Conservation (phyloP, 2,113 vertebrate species). For the Grantiella picta region DNA sequence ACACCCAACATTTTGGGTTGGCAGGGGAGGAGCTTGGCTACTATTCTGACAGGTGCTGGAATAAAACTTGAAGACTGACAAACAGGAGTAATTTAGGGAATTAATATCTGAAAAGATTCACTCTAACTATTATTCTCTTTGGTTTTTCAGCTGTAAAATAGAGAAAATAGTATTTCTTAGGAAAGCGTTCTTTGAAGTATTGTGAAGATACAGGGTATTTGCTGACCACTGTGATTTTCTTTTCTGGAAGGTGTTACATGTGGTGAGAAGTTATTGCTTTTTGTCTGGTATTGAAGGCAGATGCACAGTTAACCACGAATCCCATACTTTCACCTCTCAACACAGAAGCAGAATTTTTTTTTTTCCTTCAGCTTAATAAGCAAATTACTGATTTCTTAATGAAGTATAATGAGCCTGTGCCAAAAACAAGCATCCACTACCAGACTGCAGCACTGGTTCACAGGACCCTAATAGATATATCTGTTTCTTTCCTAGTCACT, state of each 20-base stretch:
- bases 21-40: background rate
- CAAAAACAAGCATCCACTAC: background rate
- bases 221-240: background rate
- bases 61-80: background rate
- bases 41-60: background rate
- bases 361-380: conserved; percentile 3
- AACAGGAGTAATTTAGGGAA: background rate
- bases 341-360: conserved; percentile 25
- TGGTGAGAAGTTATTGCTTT: background rate
- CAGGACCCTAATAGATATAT: background rate
- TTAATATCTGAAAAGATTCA: background rate
- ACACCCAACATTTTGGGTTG: background rate
- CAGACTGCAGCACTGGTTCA: background rate
- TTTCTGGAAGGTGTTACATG: background rate
- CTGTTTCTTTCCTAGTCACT: background rate
- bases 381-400: conserved; percentile 8
- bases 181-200: background rate
- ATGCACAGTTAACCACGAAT: background rate
- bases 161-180: background rate
- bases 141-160: background rate
- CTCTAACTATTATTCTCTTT: background rate
- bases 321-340: conserved; percentile 3
- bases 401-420: background rate
- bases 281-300: conserved; percentile 39
- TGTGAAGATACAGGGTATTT: background rate